phyloP scores from a whole-genome alignment of 2,888 invertebrate genomes.

The Aromia moschata region DNA sequence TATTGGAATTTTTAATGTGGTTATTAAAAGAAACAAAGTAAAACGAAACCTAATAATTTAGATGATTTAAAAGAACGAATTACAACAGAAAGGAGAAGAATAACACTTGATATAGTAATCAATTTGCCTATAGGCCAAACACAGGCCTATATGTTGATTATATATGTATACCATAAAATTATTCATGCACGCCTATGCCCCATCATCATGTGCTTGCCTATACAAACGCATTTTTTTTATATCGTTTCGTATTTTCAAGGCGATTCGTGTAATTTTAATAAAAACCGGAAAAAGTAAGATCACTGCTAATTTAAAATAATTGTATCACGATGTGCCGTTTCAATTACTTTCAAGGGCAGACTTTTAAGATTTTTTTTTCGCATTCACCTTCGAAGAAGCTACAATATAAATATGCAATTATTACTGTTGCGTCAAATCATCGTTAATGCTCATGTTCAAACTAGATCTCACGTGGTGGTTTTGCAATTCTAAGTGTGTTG shows the following conservation, averaged over 20 bases:
- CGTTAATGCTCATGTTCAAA: slow-evolving; percentile 12
- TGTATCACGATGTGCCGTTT: slow-evolving; percentile 43
- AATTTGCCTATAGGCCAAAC: too few species aligned
- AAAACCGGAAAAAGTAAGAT: slow-evolving; percentile 44
- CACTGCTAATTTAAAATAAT: slow-evolving; percentile 43
- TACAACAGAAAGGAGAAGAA: too few species aligned
- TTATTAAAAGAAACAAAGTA: too few species aligned
- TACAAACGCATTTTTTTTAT: not conserved
- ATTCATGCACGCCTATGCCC: not conserved
- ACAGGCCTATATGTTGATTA: too few species aligned
- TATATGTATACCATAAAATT: too few species aligned
- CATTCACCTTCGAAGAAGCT: slow-evolving; percentile 33
- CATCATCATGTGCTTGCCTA: not conserved
- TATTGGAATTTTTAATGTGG: too few species aligned
- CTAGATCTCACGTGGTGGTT: slow-evolving; percentile 12
- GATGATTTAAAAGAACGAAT: too few species aligned
- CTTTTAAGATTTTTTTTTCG: slow-evolving; percentile 31
- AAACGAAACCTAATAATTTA: too few species aligned
- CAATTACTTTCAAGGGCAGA: slow-evolving; percentile 40
- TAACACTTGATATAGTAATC: too few species aligned
- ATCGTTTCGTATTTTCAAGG: slow-evolving; percentile 39
- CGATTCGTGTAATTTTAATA: slow-evolving; percentile 43
- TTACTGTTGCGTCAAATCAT: slow-evolving; percentile 8
- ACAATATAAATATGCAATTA: slow-evolving; percentile 29
- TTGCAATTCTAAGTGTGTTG: slow-evolving; percentile 4